These are phyloP conservation scores for Globodera rostochiensis DNA, from an alignment of 1,140 invertebrate species.

Conservation along the genomic window DNA sequence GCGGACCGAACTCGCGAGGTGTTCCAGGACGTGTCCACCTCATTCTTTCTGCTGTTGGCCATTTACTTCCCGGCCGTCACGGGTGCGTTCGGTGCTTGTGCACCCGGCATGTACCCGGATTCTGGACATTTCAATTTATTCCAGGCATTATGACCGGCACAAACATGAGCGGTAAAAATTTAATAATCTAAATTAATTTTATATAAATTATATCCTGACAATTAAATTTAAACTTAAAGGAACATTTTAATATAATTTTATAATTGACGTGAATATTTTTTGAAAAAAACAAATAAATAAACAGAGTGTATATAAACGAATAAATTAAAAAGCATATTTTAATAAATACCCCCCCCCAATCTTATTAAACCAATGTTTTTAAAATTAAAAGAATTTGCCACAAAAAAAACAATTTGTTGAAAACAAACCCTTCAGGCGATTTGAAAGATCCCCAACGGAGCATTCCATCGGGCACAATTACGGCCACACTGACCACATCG, in stretches of 20 bases:
- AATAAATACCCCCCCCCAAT: too few relatives aligned
- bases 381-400: too few relatives aligned
- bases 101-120: conserved; percentile 17
- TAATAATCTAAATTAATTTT: too few relatives aligned
- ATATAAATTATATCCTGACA: too few relatives aligned
- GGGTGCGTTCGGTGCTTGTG: conserved; percentile 13
- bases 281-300: too few relatives aligned
- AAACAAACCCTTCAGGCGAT: conserved; percentile 74
- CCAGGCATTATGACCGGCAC: conserved; percentile 58
- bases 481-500: conserved; percentile 92
- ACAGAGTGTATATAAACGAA: too few relatives aligned
- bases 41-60: conserved; percentile 93
- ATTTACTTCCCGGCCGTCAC: conserved; percentile 99
- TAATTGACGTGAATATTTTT: too few relatives aligned
- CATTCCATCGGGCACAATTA: conserved; percentile 93
- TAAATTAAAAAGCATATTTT: too few relatives aligned
- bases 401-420: too few relatives aligned
- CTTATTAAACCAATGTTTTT: background rate
- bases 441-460: conserved; percentile 81
- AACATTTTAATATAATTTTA: too few relatives aligned
- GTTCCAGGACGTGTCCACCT: conserved; percentile 84
- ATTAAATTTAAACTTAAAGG: too few relatives aligned
- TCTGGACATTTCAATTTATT: background rate
- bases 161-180: conserved; percentile 60
- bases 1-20: conserved; percentile 71